Evolutionary conservation across 1,140 invertebrate species (phyloP).

Genomic region (Nilaparvata lugens): DNA sequence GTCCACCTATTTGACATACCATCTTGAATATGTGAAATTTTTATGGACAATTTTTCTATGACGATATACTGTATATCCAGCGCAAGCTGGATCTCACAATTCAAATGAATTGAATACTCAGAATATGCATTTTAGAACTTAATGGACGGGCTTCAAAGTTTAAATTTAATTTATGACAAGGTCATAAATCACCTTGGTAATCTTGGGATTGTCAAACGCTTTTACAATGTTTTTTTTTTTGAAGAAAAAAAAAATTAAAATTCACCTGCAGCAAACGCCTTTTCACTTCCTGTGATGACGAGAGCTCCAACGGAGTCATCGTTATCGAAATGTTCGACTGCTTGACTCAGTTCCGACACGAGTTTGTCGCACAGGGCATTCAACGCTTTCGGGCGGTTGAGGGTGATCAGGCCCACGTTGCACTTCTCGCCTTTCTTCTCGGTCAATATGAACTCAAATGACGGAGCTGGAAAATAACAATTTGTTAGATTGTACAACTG

Average conservation of each 20-base stretch:
- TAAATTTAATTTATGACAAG: too few species aligned
- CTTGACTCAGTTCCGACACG: slow-evolving; percentile 71
- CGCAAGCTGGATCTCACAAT: too few species aligned
- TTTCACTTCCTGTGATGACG: slow-evolving; percentile 92
- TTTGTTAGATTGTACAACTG: too few species aligned
- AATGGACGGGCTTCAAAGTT: too few species aligned
- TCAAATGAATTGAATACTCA: not conserved
- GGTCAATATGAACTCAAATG: slow-evolving; percentile 67
- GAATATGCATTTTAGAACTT: not conserved
- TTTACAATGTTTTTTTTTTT: too few species aligned
- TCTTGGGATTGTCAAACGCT: too few species aligned
- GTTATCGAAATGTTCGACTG: slow-evolving; percentile 61
- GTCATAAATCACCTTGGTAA: not conserved
- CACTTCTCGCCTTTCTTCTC: slow-evolving; percentile 75
- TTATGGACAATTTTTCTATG: too few species aligned
- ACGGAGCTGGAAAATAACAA: slow-evolving; percentile 6
- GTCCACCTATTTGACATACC: too few species aligned
- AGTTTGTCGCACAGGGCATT: slow-evolving; percentile 90
- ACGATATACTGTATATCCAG: too few species aligned
- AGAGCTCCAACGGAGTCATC: slow-evolving; percentile 74
- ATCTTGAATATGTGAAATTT: too few species aligned
- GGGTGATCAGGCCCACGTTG: slow-evolving; percentile 83
- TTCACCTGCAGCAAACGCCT: slow-evolving; percentile 82
- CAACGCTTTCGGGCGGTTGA: slow-evolving; percentile 86
- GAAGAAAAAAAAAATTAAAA: slow-evolving; percentile 7